phyloP scores from a whole-genome alignment of 2,888 invertebrate genomes.

The Campoletis raptor region DNA sequence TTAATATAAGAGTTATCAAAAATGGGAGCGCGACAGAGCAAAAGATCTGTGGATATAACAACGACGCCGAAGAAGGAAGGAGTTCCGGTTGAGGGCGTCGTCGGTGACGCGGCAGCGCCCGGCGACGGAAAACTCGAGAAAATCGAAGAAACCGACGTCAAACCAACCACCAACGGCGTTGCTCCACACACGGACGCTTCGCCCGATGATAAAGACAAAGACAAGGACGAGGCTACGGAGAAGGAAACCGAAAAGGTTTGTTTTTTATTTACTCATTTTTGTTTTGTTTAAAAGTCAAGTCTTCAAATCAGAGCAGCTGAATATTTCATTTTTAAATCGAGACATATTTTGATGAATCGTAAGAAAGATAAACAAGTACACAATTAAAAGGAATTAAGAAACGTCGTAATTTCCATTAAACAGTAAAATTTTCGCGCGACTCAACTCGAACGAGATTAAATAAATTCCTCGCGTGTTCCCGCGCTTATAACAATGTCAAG shows the following conservation, averaged over 20 bases:
- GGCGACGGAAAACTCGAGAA: conserved; percentile 89
- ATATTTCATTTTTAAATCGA: neutral
- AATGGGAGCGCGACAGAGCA: conserved; percentile 95
- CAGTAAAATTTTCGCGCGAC: neutral
- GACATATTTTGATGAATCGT: neutral
- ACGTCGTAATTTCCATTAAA: conserved; percentile 15
- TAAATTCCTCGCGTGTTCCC: conserved; percentile 60
- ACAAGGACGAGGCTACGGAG: conserved; percentile 89
- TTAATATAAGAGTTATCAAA: conserved; percentile 77
- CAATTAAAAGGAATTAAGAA: neutral
- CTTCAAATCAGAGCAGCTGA: neutral
- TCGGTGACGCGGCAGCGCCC: conserved; percentile 86
- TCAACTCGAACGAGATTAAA: conserved; percentile 46
- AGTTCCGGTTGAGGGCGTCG: conserved; percentile 85
- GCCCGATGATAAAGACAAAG: conserved; percentile 89
- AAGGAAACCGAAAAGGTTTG: conserved; percentile 89
- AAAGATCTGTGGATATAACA: conserved; percentile 94
- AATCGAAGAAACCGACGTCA: conserved; percentile 91
- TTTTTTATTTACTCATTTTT: conserved; percentile 17
- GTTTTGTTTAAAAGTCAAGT: neutral
- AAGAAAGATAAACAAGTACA: neutral
- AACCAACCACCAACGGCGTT: conserved; percentile 91
- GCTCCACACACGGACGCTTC: conserved; percentile 88
- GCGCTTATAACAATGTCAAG: conserved; percentile 59
- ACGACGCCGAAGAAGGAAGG: conserved; percentile 88